These are phyloP conservation scores for Gila robusta DNA, from an alignment of 2,797 vertebrate species.

Conservation along the genomic window DNA sequence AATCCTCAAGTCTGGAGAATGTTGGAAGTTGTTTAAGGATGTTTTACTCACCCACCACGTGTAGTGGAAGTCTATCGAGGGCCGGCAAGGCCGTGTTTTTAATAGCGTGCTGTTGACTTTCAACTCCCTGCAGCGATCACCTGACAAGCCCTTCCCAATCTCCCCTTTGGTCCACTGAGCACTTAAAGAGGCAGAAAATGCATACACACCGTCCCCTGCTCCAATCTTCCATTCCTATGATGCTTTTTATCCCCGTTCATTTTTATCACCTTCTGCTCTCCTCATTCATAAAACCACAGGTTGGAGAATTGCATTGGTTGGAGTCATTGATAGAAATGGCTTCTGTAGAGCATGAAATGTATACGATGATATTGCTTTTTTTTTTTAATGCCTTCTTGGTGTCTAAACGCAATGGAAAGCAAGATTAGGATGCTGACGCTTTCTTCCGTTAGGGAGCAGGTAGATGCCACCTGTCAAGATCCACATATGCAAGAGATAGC, in stretches of 20 bases:
- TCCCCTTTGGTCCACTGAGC: conserved; percentile 60
- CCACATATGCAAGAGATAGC: conserved; percentile 19
- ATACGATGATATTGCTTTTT: neutral
- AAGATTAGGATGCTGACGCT: neutral
- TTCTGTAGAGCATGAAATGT: conserved; percentile 47
- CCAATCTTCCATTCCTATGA: conserved; percentile 20
- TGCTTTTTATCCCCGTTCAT: conserved; percentile 30
- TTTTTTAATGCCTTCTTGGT: neutral
- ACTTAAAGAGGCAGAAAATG: conserved; percentile 63
- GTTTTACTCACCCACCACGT: neutral
- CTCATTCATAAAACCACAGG: conserved; percentile 51
- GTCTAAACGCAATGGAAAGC: conserved; percentile 28
- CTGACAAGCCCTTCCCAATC: conserved; percentile 64
- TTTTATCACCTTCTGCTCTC: conserved; percentile 42
- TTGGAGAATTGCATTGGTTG: conserved; percentile 52
- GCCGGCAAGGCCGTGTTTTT: conserved; percentile 48
- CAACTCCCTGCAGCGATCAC: conserved; percentile 60
- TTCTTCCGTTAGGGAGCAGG: neutral
- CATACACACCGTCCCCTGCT: conserved; percentile 20
- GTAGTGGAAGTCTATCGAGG: neutral
- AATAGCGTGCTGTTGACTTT: conserved; percentile 69
- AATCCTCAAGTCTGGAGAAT: neutral
- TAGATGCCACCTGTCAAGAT: conserved; percentile 8
- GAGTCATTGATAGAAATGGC: conserved; percentile 34
- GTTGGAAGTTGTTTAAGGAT: neutral